phyloP scores from a whole-genome alignment of 2,797 vertebrate genomes.

The Schizopygopsis malacanthus region DNA sequence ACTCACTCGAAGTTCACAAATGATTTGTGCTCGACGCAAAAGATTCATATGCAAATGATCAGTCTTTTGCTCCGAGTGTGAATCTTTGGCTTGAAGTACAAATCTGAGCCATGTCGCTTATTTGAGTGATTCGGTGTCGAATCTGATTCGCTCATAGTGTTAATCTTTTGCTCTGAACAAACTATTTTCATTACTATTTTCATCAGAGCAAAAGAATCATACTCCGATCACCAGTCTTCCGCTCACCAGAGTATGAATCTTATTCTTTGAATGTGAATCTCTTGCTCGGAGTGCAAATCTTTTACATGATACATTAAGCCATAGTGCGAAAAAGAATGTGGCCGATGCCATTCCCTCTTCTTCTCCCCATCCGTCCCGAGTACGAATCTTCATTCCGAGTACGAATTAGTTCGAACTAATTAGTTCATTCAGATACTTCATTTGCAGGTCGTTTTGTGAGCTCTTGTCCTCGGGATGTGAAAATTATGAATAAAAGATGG shows the following conservation, averaged over 20 bases:
- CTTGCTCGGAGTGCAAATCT: neutral
- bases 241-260: neutral
- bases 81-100: neutral
- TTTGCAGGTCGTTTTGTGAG: constrained; percentile 13
- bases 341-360: neutral
- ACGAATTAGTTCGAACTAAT: constrained; percentile 16
- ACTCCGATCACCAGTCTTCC: neutral
- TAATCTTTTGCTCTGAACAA: neutral
- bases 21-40: neutral
- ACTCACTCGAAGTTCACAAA: neutral
- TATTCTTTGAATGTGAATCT: neutral
- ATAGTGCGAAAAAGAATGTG: neutral
- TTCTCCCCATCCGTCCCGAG: neutral
- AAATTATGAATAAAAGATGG: constrained; percentile 32
- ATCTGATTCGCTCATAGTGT: neutral
- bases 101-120: neutral
- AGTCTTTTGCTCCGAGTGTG: neutral
- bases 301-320: constrained; percentile 15
- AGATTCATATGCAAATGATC: neutral
- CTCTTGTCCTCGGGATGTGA: constrained; percentile 20
- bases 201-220: neutral
- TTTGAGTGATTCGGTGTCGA: neutral
- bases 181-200: neutral
- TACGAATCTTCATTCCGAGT: constrained; percentile 20
- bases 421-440: constrained; percentile 20